phyloP scores from a whole-genome alignment of 2,113 vertebrate genomes.

The Desmodus rotundus region DNA sequence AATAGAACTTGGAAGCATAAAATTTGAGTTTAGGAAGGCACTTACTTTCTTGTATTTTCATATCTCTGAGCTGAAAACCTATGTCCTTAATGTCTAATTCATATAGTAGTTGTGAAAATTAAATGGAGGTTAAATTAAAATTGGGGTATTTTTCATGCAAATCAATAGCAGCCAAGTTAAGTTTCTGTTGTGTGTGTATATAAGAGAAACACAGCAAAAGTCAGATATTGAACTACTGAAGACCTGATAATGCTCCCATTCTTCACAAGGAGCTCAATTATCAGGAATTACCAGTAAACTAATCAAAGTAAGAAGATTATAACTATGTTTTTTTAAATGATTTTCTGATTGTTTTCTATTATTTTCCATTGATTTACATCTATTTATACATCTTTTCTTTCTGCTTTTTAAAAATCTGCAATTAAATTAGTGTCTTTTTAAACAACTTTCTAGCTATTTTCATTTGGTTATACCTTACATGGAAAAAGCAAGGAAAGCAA shows the following conservation, averaged over 20 bases:
- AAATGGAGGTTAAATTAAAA: background rate
- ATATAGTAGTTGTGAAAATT: background rate
- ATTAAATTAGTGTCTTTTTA: background rate
- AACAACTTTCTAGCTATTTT: background rate
- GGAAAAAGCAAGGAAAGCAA: background rate
- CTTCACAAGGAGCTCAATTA: background rate
- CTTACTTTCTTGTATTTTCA: background rate
- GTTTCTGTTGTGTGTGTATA: background rate
- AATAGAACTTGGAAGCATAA: slow-evolving; percentile 7
- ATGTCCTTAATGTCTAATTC: background rate
- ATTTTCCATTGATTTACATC: background rate
- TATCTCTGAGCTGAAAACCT: background rate
- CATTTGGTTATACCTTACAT: background rate
- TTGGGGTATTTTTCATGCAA: background rate
- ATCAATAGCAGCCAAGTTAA: background rate
- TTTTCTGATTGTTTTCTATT: background rate
- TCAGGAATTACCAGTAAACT: background rate
- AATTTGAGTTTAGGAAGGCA: background rate
- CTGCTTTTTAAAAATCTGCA: background rate
- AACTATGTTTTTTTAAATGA: background rate
- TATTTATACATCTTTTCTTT: background rate
- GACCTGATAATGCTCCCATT: background rate
- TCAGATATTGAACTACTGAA: background rate
- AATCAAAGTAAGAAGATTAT: background rate
- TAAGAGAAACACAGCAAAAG: background rate